Conservation (phyloP, 2,888 invertebrate species). For the Girardia tigrina region DNA sequence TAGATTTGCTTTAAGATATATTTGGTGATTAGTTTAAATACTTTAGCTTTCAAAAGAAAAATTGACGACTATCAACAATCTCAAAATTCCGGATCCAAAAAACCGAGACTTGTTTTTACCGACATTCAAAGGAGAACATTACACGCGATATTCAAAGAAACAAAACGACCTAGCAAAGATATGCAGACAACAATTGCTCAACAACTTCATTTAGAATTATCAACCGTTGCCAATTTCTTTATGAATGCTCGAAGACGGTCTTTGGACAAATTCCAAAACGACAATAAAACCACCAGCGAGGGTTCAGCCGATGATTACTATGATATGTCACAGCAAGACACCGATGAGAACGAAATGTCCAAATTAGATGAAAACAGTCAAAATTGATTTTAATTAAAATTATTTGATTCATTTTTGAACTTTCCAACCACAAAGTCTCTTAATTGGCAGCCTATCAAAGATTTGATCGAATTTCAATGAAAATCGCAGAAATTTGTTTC, state of each 20-base stretch:
- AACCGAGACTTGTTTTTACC: conserved; percentile 97
- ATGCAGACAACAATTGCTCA: conserved; percentile 98
- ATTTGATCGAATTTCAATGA: no score
- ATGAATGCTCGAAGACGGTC: conserved; percentile 89
- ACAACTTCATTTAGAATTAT: conserved; percentile 85
- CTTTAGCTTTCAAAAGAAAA: conserved; percentile 16
- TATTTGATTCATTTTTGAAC: background rate
- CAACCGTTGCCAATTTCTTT: conserved; percentile 97
- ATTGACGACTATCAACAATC: conserved; percentile 5
- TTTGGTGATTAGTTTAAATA: no score
- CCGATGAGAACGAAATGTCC: conserved; percentile 1
- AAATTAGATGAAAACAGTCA: conserved; percentile 18
- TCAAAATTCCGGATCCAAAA: conserved; percentile 57
- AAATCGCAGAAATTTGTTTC: no score
- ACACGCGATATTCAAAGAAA: conserved; percentile 99
- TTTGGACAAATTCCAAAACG: conserved; percentile 74
- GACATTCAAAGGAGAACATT: conserved; percentile 98
- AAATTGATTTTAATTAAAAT: background rate
- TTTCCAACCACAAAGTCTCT: background rate
- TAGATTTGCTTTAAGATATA: no score
- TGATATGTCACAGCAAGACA: conserved; percentile 19
- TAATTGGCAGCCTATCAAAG: background rate
- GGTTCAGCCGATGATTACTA: conserved; percentile 6
- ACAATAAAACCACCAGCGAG: conserved; percentile 12
- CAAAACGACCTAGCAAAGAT: conserved; percentile 94